Evolutionary conservation across 2,113 vertebrate species (phyloP).

Genomic region (Oncorhynchus gorbuscha): DNA sequence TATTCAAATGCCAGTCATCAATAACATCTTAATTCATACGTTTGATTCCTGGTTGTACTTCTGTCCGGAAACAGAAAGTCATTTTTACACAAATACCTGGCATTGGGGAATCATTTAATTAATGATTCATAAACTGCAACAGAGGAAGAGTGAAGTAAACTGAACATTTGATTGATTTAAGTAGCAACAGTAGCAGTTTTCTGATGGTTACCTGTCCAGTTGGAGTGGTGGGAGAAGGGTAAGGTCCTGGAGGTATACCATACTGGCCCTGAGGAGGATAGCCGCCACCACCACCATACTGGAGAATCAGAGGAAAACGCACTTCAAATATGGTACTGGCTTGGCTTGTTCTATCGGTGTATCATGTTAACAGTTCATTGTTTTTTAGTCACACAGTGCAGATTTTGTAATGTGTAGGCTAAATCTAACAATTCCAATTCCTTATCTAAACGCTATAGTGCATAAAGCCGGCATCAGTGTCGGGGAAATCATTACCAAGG

Average conservation of each 20-base stretch:
- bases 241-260: conserved; percentile 70
- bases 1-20: no score
- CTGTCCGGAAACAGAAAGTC: no score
- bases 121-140: no score
- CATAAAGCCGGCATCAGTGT: background rate
- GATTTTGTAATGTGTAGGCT: no score
- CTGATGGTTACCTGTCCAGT: conserved; percentile 70
- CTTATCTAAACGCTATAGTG: background rate
- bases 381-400: background rate
- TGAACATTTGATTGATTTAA: no score
- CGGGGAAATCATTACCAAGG: background rate
- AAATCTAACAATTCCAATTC: no score
- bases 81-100: no score
- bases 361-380: background rate
- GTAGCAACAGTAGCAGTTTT: background rate
- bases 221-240: conserved; percentile 67
- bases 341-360: background rate
- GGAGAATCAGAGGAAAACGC: conserved; percentile 12
- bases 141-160: no score
- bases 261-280: conserved; percentile 81
- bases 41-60: no score
- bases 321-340: background rate
- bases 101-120: no score
- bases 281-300: conserved; percentile 77
- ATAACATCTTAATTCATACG: no score